These are phyloP conservation scores for Nasonovia ribisnigri DNA, from an alignment of 2,888 invertebrate genomes.

Conservation along the genomic window DNA sequence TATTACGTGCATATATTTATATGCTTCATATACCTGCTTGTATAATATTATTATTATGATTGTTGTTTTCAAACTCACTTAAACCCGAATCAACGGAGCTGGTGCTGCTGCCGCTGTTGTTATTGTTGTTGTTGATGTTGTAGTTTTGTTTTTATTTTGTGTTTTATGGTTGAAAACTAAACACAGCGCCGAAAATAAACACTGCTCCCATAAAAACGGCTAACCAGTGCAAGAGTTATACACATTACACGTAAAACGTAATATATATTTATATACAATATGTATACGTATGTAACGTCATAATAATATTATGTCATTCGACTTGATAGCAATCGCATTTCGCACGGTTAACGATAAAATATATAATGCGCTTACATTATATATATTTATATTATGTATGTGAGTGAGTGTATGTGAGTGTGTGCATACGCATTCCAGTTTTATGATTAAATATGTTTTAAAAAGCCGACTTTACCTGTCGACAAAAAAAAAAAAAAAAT, in stretches of 20 bases:
- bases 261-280: not conserved
- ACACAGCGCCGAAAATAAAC: not conserved
- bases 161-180: slow-evolving; percentile 29
- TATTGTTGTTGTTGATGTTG: not conserved
- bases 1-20: not conserved
- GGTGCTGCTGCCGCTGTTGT: not conserved
- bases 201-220: not conserved
- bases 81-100: not conserved
- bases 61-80: slow-evolving; percentile 1
- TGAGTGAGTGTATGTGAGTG: too few species aligned
- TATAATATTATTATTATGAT: not conserved
- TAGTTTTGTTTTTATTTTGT: slow-evolving; percentile 7
- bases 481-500: not conserved
- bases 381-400: not conserved
- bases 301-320: not conserved
- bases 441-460: slow-evolving; percentile 19
- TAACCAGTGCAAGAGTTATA: not conserved
- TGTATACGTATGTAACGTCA: not conserved
- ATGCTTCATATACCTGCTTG: not conserved
- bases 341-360: not conserved
- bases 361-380: not conserved
- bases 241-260: not conserved
- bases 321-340: not conserved
- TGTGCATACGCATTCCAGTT: not conserved
- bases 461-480: slow-evolving; percentile 27